Conservation (phyloP, 2,888 invertebrate species). For the Omphaloscelis lunosa region DNA sequence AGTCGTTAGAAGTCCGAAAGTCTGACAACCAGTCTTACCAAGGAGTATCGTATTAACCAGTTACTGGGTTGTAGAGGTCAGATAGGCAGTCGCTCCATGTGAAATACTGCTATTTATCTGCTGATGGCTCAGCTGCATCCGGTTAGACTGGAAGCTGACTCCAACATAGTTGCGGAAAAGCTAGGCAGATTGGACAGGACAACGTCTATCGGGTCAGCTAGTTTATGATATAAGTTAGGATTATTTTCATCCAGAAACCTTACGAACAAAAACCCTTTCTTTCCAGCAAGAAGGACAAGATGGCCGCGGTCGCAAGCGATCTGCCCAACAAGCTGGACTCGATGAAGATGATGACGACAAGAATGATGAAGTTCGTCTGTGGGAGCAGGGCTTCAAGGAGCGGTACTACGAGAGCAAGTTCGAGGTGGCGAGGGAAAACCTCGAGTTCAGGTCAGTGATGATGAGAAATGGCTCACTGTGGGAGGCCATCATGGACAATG, state of each 20-base stretch:
- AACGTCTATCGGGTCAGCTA: no score
- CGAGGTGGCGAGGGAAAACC: conserved; percentile 93
- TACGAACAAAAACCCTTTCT: not conserved
- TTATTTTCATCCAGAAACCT: not conserved
- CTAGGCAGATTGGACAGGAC: no score
- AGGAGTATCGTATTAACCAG: no score
- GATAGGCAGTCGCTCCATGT: no score
- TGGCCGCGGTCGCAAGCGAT: conserved; percentile 90
- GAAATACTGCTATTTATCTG: no score
- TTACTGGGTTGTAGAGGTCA: no score
- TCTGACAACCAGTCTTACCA: no score
- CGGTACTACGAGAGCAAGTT: conserved; percentile 99
- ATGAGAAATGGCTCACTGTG: not conserved
- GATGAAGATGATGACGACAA: conserved; percentile 93
- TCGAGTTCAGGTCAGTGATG: conserved; percentile 93
- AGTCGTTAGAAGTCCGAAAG: no score
- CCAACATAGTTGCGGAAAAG: no score
- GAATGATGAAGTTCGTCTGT: conserved; percentile 96
- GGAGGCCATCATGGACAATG: not conserved
- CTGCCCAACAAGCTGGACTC: conserved; percentile 87
- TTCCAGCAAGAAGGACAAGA: conserved; percentile 70
- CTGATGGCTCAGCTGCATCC: no score
- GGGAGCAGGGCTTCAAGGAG: conserved; percentile 99
- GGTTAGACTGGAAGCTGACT: no score
- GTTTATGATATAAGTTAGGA: no score